These are phyloP conservation scores for Pipa parva DNA, from an alignment of 2,113 vertebrate genomes.

Conservation along the genomic window DNA sequence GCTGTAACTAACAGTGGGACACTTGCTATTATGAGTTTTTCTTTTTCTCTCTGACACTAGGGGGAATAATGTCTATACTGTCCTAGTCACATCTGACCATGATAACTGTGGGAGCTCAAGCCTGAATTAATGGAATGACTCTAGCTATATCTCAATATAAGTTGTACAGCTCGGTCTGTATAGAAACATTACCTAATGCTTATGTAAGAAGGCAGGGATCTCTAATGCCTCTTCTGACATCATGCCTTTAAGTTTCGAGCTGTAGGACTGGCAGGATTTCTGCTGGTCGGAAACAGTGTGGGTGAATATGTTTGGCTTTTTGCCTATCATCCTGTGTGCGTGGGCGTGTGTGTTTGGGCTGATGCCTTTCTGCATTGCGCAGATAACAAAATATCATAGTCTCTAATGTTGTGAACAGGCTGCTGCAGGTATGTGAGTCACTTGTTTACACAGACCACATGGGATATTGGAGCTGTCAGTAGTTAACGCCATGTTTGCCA, in stretches of 20 bases:
- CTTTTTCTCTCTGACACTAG: too few species aligned
- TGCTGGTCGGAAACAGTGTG: conserved; percentile 11
- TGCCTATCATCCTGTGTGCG: conserved; percentile 30
- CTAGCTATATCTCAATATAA: too few species aligned
- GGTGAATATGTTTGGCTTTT: conserved; percentile 24
- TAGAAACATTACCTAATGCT: too few species aligned
- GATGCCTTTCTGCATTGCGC: conserved; percentile 24
- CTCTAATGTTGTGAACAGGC: conserved; percentile 6
- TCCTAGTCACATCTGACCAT: too few species aligned
- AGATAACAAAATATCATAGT: conserved; percentile 39
- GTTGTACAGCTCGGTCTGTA: too few species aligned
- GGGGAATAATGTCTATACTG: too few species aligned
- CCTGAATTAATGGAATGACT: too few species aligned
- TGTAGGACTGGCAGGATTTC: neutral
- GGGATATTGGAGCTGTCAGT: neutral
- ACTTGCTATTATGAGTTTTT: too few species aligned
- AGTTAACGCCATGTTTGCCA: conserved; percentile 17
- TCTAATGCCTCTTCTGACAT: too few species aligned
- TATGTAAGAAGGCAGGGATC: too few species aligned
- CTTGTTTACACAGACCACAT: conserved; percentile 17
- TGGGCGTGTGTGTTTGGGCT: conserved; percentile 34
- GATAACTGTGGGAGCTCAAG: too few species aligned
- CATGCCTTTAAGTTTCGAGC: neutral
- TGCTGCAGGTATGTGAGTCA: conserved; percentile 30
- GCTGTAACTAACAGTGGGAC: too few species aligned